Base-by-base conservation (phyloP, 2,888 invertebrate genomes). In the Agriotes lineatus region DNA sequence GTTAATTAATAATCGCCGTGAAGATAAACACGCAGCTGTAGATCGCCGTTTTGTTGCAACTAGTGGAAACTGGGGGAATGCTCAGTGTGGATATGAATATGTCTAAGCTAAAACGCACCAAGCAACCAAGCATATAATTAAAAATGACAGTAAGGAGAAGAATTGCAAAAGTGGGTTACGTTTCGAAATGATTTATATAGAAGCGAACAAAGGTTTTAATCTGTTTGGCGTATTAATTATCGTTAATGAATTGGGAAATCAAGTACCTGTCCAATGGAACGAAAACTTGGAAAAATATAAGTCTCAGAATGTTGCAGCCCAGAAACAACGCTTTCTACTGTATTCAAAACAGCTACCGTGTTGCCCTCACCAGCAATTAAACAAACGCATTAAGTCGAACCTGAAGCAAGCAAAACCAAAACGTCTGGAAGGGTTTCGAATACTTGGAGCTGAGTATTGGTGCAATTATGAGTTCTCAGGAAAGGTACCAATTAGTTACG, bases 121-220 rank as follows among this genome's bases (percentile, higher is more conserved):
- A 37, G 7, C 18, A 37, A 12, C 37, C 20, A 50, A 48, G 5
- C 50, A 48, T 50, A 35, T 50, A 60, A 60, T 60, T 60, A 60
- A 45, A 60, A 35, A 19, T 22, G 60, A 60, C 48, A 18, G 35
- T 60, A 35, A 30, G 20, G 48, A 18, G 22, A 58, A 58, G 42
- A 58, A 58, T 25, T 58, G 58, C 19, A 18, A 14, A 58, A 58
- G 58, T 58, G 44, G 58, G 58, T 58, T 58, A 14, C 22, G 44
- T 60, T 50, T 35, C 33, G 35, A 54, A 54, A 54, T 54, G 33
- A 54, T 54, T 54, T 35, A 54, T 54, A 54, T 54, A 35, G 18
- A 54, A 33, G 33, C 14, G 18, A 54, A 54, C 54, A 54, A 33
- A 54, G 18, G 16, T 52, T 16, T 52, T 52, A 52, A 30, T 52